Evolutionary conservation across 2,888 invertebrate species (phyloP).

Genomic region (Drosophila rellima): DNA sequence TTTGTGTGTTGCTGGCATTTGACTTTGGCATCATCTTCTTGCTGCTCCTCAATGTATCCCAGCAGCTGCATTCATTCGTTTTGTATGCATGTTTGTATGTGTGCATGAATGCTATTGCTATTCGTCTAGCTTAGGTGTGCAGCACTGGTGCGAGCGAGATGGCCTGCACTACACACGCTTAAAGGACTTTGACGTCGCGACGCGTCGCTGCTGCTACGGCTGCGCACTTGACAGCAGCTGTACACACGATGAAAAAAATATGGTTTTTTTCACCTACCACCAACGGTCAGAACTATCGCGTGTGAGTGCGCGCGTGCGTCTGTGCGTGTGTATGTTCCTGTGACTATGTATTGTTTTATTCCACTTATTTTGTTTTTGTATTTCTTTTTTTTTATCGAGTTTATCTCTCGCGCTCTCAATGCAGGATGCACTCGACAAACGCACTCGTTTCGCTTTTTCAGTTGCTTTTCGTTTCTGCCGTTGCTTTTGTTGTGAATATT

Average conservation of each 20-base stretch:
- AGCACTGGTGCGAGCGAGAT: conserved; percentile 53
- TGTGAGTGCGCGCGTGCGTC: conserved; percentile 31
- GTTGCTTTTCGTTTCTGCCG: conserved; percentile 17
- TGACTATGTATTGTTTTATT: conserved; percentile 44
- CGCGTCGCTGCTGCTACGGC: conserved; percentile 38
- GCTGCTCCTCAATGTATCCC: conserved; percentile 38
- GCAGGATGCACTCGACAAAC: conserved; percentile 54
- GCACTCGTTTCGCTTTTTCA: conserved; percentile 27
- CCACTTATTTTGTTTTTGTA: conserved; percentile 20
- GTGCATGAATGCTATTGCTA: conserved; percentile 36
- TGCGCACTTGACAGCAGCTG: conserved; percentile 77
- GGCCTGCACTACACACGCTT: conserved; percentile 46
- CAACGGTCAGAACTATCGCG: conserved; percentile 43
- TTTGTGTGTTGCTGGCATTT: conserved; percentile 36
- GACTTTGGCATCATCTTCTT: conserved; percentile 53
- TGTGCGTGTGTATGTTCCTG: conserved; percentile 12
- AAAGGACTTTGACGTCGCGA: conserved; percentile 59
- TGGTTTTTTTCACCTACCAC: conserved; percentile 49
- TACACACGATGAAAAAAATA: conserved; percentile 49
- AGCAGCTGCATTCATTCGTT: conserved; percentile 56
- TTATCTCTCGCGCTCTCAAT: conserved; percentile 48
- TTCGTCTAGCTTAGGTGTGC: conserved; percentile 44
- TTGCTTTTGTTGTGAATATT: conserved; percentile 50
- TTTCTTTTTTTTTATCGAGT: conserved; percentile 38
- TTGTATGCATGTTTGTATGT: conserved; percentile 15